phyloP scores from a whole-genome alignment of 2,113 vertebrate genomes.

The human (Homo sapiens) region DNA sequence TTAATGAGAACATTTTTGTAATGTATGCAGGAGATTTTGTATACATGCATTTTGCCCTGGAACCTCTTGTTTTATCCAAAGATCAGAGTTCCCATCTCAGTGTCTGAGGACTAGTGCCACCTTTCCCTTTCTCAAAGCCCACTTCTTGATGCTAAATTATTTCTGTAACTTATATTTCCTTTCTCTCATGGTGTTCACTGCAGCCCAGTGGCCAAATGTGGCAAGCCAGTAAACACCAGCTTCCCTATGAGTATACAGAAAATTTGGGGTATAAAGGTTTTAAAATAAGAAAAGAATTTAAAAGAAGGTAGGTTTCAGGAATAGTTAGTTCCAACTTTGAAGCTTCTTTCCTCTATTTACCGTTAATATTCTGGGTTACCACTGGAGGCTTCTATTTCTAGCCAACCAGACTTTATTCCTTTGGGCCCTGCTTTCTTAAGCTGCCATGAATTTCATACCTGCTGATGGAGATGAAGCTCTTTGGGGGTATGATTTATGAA shows the following conservation, averaged over 20 bases:
- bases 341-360: neutral
- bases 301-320: neutral
- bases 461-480: neutral
- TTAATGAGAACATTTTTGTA: neutral
- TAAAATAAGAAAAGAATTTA: neutral
- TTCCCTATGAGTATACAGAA: neutral
- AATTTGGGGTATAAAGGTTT: neutral
- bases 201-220: neutral
- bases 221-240: neutral
- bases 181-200: neutral
- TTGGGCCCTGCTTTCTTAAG: neutral
- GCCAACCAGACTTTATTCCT: neutral
- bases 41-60: neutral
- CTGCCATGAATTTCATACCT: neutral
- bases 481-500: neutral
- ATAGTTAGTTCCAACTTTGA: neutral
- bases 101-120: neutral
- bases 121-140: neutral
- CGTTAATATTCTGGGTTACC: neutral
- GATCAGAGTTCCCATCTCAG: neutral
- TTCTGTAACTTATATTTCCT: neutral
- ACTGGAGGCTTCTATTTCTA: neutral
- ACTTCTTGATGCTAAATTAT: neutral
- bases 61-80: neutral
- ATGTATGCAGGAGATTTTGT: neutral